Conservation (phyloP, 1,140 invertebrate genomes). For the Ericerus pela region DNA sequence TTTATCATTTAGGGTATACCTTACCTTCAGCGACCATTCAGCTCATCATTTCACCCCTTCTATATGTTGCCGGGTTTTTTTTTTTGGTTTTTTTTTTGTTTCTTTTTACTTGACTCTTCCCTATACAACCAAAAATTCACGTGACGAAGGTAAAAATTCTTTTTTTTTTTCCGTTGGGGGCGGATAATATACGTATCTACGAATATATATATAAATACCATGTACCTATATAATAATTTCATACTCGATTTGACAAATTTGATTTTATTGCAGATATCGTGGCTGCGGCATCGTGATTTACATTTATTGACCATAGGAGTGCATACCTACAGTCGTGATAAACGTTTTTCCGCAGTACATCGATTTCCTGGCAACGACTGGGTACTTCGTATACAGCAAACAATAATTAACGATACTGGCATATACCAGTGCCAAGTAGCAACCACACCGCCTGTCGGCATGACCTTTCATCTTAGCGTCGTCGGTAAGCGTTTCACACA, state of each 20-base stretch:
- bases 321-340: conserved; percentile 57
- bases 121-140: no score
- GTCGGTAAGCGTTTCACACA: conserved; percentile 60
- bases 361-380: conserved; percentile 69
- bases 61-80: no score
- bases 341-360: conserved; percentile 61
- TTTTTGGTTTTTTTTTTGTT: no score
- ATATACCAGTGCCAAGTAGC: conserved; percentile 75
- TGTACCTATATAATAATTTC: not conserved
- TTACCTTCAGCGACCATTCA: no score
- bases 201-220: not conserved
- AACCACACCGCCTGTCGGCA: conserved; percentile 68
- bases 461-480: conserved; percentile 60
- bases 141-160: no score
- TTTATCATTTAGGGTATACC: no score
- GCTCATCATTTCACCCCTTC: no score
- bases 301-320: conserved; percentile 58
- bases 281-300: conserved; percentile 55
- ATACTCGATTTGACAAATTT: no score
- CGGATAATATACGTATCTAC: not conserved
- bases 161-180: no score
- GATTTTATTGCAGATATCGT: conserved; percentile 43
- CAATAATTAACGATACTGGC: conserved; percentile 53
- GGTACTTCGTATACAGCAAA: conserved; percentile 67
- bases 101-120: no score